A percentile compares a stretch with the other conserved stretches of the same genome.
These are phyloP conservation scores for Pollimyrus isidori DNA, from an alignment of 2,113 vertebrate genomes.

Conservation along the genomic window DNA sequence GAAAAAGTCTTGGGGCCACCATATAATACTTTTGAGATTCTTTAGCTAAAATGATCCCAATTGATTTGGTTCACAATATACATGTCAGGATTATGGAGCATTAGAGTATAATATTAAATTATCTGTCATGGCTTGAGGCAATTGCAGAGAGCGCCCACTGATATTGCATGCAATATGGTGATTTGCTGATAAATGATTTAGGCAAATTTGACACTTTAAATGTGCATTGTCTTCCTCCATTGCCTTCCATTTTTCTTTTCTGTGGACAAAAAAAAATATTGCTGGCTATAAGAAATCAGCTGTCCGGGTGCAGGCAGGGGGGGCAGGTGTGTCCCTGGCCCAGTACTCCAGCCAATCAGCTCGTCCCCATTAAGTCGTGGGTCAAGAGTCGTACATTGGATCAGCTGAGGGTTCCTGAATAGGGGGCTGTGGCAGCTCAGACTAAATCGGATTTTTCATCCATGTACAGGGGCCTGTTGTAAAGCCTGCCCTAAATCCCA, in stretches of 20 bases:
- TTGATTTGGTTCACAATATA: not conserved
- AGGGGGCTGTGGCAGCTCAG: not conserved
- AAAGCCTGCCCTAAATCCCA: slow-evolving; percentile 26
- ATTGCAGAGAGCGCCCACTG: not conserved
- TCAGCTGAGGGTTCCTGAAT: not conserved
- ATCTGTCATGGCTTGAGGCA: not conserved
- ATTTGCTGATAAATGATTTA: not conserved
- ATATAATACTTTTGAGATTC: not conserved
- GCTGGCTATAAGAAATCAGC: not conserved
- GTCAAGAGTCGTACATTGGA: not conserved
- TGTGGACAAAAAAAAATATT: not conserved
- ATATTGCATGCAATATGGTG: not conserved
- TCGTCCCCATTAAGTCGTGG: not conserved
- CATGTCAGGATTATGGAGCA: not conserved
- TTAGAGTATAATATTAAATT: not conserved
- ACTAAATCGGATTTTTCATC: slow-evolving; percentile 2
- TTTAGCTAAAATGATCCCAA: not conserved
- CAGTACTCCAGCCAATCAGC: not conserved
- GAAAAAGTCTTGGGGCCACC: not conserved
- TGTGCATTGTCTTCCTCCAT: not conserved
- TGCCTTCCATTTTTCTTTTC: not conserved
- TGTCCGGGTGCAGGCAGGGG: not conserved
- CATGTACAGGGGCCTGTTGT: slow-evolving; percentile 14
- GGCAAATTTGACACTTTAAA: not conserved
- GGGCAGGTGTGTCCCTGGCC: not conserved